Evolutionary conservation across 2,888 invertebrate genomes (phyloP), one percentile per base, ranked within the genome.

Genomic region (Fissipunctia ypsillon): DNA sequence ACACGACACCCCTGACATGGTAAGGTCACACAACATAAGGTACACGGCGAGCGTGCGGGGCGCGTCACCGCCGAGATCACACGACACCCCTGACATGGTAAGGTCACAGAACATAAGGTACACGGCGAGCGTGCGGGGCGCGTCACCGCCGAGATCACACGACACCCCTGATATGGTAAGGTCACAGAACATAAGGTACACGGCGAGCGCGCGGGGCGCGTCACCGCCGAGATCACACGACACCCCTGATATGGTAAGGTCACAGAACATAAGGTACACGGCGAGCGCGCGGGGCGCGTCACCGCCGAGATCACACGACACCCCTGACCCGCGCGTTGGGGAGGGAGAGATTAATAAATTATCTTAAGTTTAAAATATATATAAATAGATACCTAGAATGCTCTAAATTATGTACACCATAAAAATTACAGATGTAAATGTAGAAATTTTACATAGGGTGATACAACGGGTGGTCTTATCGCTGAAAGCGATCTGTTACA

Each of bases 141-240:
- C n/a, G n/a, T n/a, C n/a, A n/a, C n/a, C 84, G 38, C 41, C 28
- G 10, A 78, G 80, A 88, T 88, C 91, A 88, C 90, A 90, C 88
- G 89, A 75, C n/a, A n/a, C n/a, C n/a, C n/a, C n/a, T n/a, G n/a
- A n/a, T n/a, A n/a, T 9, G 1, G 1, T 54, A 68, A 65, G n/a
- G n/a, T n/a, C n/a, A n/a, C n/a, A n/a, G n/a, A n/a, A n/a, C n/a
- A n/a, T n/a, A n/a, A n/a, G 66, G 69, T 12, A 54, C 25, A 16
- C 38, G 80, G 64, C 0, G 43, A 9, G 73, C 73, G 60, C 78
- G 77, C 84, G 84, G n/a, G n/a, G n/a, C n/a, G n/a, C n/a, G n/a
- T n/a, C n/a, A n/a, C n/a, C 84, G 38, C 41, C 28, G 10, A 78
- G 80, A 88, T 88, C 91, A 88, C 90, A 90, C 88, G 89, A 75